Base-by-base conservation (phyloP, 2,113 vertebrate genomes). In the Zosterops hypoxanthus region DNA sequence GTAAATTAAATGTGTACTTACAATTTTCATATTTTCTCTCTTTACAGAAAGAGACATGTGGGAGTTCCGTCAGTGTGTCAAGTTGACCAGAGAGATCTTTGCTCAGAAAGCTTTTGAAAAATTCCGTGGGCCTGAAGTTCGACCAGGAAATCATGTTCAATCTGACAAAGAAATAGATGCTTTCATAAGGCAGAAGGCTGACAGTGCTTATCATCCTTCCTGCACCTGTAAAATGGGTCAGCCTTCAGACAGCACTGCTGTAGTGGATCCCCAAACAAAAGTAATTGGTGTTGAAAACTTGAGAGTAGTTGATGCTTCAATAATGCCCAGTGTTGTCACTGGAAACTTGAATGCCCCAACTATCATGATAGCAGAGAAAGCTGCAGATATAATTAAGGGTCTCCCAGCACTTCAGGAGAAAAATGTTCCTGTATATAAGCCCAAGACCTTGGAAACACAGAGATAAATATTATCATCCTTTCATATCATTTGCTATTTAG, bases 351-450 rank as follows among this genome's bases (percentile, higher is more conserved):
- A 99, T 2, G 98, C 99, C 12, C 99, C 99, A 25, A 99, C 99
- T 21, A 98, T 99, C 93, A 99, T 99, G 99, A 98, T 99, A 3
- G 99, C 99, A 7, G 99, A 99, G 96, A 99, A 99, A 94, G 98
- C 98, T 8, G 99, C 99, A 3, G 99, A 99, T 94, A 97, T 98
- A 31, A 99, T 99, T 87, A 98, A 98, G 94, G 99, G 99, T 17
- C 93, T 96, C 24, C 98, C 98, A 9, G 55, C 97, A 1, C 99
- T 99, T 22, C 72, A 85, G 12, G 99, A 99, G 56, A 76, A 93
- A 12, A 97, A 97, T 4, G 95, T 99, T 83, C 98, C 98, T 1
- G 98, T 99, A 25, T 99, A 99, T 94, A 97, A 94, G 42, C 99
- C 99, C 13, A 61, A 86, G 19, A 98, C 97, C 10, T 95, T 99